These are phyloP conservation scores for Chelonia mydas DNA, from an alignment of 2,797 vertebrate genomes.

Conservation along the genomic window DNA sequence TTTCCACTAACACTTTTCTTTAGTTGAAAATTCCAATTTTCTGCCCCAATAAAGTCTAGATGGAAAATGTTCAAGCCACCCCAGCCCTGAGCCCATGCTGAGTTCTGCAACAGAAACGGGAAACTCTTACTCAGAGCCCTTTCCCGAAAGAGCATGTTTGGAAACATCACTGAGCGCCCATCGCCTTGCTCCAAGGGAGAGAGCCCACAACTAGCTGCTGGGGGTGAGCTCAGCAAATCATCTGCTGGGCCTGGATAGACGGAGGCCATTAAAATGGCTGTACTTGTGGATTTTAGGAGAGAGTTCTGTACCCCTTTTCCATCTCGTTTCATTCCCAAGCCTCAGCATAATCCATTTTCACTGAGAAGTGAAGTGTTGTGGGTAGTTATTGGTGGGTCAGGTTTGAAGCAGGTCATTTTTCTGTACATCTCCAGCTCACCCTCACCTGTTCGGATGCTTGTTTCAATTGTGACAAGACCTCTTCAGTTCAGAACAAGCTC, in stretches of 20 bases:
- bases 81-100: not conserved
- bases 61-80: not conserved
- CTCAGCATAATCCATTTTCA: no score
- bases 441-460: no score
- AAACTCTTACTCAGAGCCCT: not conserved
- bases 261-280: no score
- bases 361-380: no score
- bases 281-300: no score
- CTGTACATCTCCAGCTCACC: no score
- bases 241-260: no score
- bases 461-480: not conserved
- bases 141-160: not conserved
- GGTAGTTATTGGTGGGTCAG: no score
- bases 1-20: no score
- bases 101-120: not conserved
- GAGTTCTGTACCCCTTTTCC: no score
- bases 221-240: not conserved
- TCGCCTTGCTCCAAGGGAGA: not conserved
- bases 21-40: not conserved
- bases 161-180: not conserved
- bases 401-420: no score
- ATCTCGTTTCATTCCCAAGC: no score
- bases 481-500: conserved; percentile 56
- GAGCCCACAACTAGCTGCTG: not conserved
- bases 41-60: not conserved